These are phyloP conservation scores for Papilio helenus DNA, from an alignment of 1,140 invertebrate species.

Conservation along the genomic window DNA sequence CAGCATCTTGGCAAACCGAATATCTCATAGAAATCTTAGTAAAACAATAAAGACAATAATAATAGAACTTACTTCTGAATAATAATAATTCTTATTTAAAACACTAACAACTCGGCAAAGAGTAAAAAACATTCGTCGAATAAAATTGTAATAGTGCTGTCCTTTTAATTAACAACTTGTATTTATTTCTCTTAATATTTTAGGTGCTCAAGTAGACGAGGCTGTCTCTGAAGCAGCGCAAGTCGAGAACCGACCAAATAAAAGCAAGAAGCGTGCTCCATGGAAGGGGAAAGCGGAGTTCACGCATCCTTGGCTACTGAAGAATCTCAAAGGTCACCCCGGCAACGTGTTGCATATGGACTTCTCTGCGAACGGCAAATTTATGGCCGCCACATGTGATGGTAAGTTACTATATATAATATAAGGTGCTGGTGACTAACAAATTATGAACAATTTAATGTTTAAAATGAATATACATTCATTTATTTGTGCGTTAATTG, in stretches of 20 bases:
- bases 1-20: too few relatives aligned
- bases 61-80: too few relatives aligned
- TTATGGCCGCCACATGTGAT: conserved; percentile 90
- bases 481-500: conserved; percentile 39
- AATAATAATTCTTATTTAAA: too few relatives aligned
- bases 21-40: too few relatives aligned
- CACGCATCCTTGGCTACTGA: conserved; percentile 89
- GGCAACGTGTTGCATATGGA: conserved; percentile 88
- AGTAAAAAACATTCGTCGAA: background rate
- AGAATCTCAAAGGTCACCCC: conserved; percentile 91
- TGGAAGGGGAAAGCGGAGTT: conserved; percentile 77
- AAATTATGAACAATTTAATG: conserved; percentile 1
- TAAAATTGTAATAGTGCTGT: background rate
- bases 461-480: conserved; percentile 9
- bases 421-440: conserved; percentile 40
- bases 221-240: conserved; percentile 47
- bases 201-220: conserved; percentile 60
- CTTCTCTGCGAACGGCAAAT: conserved; percentile 93
- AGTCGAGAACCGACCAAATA: conserved; percentile 58
- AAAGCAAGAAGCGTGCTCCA: conserved; percentile 67
- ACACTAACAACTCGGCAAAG: too few relatives aligned
- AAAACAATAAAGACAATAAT: too few relatives aligned
- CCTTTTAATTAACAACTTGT: too few relatives aligned
- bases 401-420: conserved; percentile 84
- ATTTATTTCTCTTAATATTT: background rate